These are phyloP conservation scores for Rynchops niger DNA, from an alignment of 2,113 vertebrate species.

Conservation along the genomic window DNA sequence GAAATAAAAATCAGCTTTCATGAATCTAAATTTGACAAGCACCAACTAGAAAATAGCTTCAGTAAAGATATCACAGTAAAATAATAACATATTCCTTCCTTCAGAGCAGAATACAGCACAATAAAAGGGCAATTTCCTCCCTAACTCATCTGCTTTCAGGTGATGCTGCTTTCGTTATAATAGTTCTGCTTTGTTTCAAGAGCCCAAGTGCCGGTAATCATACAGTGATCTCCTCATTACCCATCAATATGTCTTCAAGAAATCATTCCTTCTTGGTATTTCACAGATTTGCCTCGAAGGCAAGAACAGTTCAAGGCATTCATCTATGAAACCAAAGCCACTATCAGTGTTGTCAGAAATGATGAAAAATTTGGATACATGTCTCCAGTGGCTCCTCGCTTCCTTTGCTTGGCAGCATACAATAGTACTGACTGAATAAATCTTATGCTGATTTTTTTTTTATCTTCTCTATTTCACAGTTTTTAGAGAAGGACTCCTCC, in stretches of 20 bases:
- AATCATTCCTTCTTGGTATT: neutral
- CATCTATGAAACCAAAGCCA: neutral
- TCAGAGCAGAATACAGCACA: neutral
- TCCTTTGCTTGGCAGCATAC: neutral
- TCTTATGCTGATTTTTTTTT: neutral
- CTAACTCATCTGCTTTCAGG: neutral
- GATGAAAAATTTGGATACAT: neutral
- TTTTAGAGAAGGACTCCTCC: neutral
- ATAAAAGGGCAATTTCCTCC: neutral
- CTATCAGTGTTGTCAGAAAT: neutral
- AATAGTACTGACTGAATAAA: neutral
- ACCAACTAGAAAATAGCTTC: neutral
- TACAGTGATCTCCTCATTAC: neutral
- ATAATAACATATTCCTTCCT: neutral
- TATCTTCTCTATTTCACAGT: neutral
- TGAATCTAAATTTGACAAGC: neutral
- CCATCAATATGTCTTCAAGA: neutral
- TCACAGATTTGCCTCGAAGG: neutral
- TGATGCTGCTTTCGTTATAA: neutral
- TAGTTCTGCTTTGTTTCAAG: neutral
- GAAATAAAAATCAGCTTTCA: neutral
- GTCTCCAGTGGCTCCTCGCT: neutral
- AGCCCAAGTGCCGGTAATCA: neutral
- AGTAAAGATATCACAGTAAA: neutral
- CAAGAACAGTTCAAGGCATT: neutral